Conservation (phyloP, 2,888 invertebrate genomes). For the Tipula unca region DNA sequence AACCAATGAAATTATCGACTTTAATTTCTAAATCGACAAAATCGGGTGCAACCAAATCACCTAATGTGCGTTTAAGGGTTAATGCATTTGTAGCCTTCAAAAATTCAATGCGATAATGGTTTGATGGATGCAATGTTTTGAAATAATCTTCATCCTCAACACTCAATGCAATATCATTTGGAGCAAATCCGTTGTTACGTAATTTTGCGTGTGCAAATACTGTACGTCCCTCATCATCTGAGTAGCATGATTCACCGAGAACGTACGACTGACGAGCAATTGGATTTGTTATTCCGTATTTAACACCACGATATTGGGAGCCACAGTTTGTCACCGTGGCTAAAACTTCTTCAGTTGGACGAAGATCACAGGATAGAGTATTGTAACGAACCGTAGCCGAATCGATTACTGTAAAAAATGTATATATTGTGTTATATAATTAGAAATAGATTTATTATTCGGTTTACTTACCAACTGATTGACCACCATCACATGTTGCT, state of each 20-base stretch:
- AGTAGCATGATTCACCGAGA: conserved; percentile 32
- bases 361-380: conserved; percentile 29
- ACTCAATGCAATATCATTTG: conserved; percentile 20
- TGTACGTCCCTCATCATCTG: conserved; percentile 28
- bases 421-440: neutral
- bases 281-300: conserved; percentile 32
- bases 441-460: neutral
- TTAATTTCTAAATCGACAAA: conserved; percentile 27
- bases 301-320: conserved; percentile 26
- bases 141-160: conserved; percentile 27
- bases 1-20: conserved; percentile 28
- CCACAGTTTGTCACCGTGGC: conserved; percentile 29
- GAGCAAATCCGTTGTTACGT: neutral
- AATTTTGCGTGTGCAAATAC: conserved; percentile 29
- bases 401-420: conserved; percentile 22
- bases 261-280: conserved; percentile 28
- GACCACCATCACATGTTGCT: conserved; percentile 22
- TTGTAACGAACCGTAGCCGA: conserved; percentile 16
- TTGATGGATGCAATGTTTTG: conserved; percentile 28
- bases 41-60: conserved; percentile 25
- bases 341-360: conserved; percentile 31
- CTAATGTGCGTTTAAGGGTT: conserved; percentile 29
- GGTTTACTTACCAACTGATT: conserved; percentile 22
- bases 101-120: conserved; percentile 31
- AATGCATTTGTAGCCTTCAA: conserved; percentile 31